phyloP scores from a whole-genome alignment of 2,113 vertebrate genomes.

The Glaucomys volans region DNA sequence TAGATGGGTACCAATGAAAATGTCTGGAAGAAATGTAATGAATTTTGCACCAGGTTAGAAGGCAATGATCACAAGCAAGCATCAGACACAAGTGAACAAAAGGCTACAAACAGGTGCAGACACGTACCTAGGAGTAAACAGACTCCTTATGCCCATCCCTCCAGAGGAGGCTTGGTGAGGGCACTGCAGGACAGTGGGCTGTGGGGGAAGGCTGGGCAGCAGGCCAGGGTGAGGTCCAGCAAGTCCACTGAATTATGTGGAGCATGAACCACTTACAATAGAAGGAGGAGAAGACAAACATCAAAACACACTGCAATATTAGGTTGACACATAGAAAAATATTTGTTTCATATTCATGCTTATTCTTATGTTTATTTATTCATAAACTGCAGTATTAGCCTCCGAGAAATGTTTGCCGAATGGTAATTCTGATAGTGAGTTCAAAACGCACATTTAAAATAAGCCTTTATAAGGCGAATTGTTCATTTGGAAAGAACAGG shows the following conservation, averaged over 20 bases:
- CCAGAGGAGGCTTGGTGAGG: not conserved
- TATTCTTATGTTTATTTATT: not conserved
- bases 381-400: not conserved
- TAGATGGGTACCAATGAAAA: not conserved
- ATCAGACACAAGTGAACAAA: not conserved
- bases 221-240: not conserved
- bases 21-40: not conserved
- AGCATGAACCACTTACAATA: not conserved
- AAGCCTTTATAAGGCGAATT: not conserved
- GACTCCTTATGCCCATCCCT: not conserved
- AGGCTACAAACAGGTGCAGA: not conserved
- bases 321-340: not conserved
- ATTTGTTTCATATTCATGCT: not conserved
- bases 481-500: not conserved
- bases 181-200: not conserved
- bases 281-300: not conserved
- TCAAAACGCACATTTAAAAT: constrained; percentile 30
- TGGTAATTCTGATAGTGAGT: not conserved
- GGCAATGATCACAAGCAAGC: not conserved
- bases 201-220: too few species aligned
- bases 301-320: not conserved
- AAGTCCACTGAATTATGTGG: not conserved
- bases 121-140: not conserved
- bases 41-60: not conserved
- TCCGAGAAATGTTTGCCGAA: not conserved